Evolutionary conservation across 1,140 invertebrate genomes (phyloP), one percentile per base, ranked within the genome.

Genomic region (Drosophila sp.): DNA sequence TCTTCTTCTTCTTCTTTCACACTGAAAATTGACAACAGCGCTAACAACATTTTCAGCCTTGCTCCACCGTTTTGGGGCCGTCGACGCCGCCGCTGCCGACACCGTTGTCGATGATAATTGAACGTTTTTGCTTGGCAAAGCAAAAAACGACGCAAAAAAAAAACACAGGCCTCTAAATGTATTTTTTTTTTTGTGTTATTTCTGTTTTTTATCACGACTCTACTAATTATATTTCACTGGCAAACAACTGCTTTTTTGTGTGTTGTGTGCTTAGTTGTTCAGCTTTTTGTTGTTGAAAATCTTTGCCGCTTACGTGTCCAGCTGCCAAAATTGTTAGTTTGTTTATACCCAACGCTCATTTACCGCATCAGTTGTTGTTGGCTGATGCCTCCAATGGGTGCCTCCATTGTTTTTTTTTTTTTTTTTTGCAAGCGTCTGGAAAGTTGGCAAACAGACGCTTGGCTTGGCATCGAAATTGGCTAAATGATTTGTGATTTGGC

Each of bases 81-180:
- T 50, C 33, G 60, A 41, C 54, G 61, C 38, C 47, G 60, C 74
- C 61, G 38, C 55, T 47, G 69, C n/a, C 44, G 55, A 66, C 10
- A 11, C 10, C 3, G 35, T 76, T 71, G 72, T 73, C 80, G 75
- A 85, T 79, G 84, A 81, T 87, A 87, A 87, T 87, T 89, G 83
- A 87, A 87, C 84, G 76, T 65, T 74, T 76, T 58, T 62, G 76
- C 44, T 50, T 40, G 61, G 55, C 72, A 66, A 71, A 62, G 66
- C 61, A 64, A 57, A 73, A 76, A 82, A 70, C 67, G 33, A 87
- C 72, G 76, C 83, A 82, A 87, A 86, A 50, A 81, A 72, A 81
- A 86, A 85, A 41, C 79, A 73, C 71, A 73, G 66, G 83, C 76
- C 79, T 73, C 70, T 60, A 76, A 76, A 55, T 76, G 63, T 79